Evolutionary conservation across 2,888 invertebrate genomes (phyloP).

Genomic region (Drosophila testacea): DNA sequence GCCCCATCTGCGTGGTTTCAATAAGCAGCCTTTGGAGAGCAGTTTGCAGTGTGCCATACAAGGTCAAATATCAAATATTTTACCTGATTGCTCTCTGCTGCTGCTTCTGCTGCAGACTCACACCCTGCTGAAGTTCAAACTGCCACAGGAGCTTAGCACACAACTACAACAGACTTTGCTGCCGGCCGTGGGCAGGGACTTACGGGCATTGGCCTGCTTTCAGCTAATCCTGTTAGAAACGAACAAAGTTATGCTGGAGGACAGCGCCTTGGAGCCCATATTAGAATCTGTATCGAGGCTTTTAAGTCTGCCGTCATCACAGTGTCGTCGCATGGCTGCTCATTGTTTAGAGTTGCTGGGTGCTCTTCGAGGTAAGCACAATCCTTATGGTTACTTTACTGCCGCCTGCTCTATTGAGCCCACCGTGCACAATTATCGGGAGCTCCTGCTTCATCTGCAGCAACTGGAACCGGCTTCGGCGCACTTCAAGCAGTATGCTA

Average conservation of each 20-base stretch:
- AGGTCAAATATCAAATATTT: conserved; percentile 11
- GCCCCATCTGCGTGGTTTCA: conserved; percentile 79
- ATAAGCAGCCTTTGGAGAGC: conserved; percentile 46
- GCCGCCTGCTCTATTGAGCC: conserved; percentile 90
- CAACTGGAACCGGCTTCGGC: conserved; percentile 89
- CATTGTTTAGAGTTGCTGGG: conserved; percentile 90
- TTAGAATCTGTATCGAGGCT: conserved; percentile 86
- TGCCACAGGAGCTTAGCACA: conserved; percentile 30
- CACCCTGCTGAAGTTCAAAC: conserved; percentile 47
- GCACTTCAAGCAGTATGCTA: conserved; percentile 86
- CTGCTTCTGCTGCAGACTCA: conserved; percentile 63
- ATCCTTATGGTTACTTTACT: conserved; percentile 89
- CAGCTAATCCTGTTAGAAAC: conserved; percentile 85
- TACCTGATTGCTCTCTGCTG: conserved; percentile 26
- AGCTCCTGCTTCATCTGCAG: conserved; percentile 90
- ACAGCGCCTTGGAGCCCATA: conserved; percentile 83
- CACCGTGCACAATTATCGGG: conserved; percentile 92
- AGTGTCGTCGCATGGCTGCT: conserved; percentile 89
- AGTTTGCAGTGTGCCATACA: conserved; percentile 40
- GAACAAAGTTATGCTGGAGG: conserved; percentile 72
- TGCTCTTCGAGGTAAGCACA: conserved; percentile 76
- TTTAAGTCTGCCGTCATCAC: conserved; percentile 89
- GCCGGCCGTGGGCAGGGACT: conserved; percentile 63
- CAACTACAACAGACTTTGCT: conserved; percentile 49
- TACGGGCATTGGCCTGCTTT: conserved; percentile 78